These are phyloP conservation scores for Leucophenga varia DNA, from an alignment of 1,140 invertebrate species.

Conservation along the genomic window DNA sequence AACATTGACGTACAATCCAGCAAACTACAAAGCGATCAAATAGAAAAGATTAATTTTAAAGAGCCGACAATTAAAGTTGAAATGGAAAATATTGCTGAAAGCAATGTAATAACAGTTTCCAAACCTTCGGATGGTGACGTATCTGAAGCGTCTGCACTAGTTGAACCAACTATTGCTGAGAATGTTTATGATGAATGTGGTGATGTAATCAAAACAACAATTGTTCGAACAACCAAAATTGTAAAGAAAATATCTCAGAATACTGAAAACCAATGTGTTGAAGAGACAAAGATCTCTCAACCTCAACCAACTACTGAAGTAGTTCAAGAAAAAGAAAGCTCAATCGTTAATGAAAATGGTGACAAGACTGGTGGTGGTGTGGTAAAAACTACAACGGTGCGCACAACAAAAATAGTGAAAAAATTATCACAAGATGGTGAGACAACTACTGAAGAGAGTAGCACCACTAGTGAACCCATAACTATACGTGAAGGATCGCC, in stretches of 20 bases:
- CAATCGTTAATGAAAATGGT: conserved; percentile 11
- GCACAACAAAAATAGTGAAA: conserved; percentile 43
- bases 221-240: conserved; percentile 48
- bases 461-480: conserved; percentile 33
- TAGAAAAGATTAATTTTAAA: too few relatives aligned
- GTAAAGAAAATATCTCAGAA: conserved; percentile 47
- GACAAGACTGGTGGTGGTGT: conserved; percentile 28
- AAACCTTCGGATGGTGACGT: too few relatives aligned
- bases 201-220: conserved; percentile 47
- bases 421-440: conserved; percentile 41
- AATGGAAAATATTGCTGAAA: too few relatives aligned
- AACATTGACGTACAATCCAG: too few relatives aligned
- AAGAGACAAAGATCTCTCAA: too few relatives aligned
- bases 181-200: conserved; percentile 10
- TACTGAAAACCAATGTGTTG: conserved; percentile 21
- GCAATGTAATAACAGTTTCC: too few relatives aligned
- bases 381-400: conserved; percentile 49
- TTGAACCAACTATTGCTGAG: too few relatives aligned
- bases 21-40: too few relatives aligned
- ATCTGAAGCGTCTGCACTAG: too few relatives aligned
- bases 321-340: conserved; percentile 4
- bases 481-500: conserved; percentile 36
- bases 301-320: too few relatives aligned
- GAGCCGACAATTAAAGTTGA: too few relatives aligned
- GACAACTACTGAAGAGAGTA: conserved; percentile 37